phyloP scores from a whole-genome alignment of 2,113 vertebrate genomes.

The Ceuthmochares aereus region DNA sequence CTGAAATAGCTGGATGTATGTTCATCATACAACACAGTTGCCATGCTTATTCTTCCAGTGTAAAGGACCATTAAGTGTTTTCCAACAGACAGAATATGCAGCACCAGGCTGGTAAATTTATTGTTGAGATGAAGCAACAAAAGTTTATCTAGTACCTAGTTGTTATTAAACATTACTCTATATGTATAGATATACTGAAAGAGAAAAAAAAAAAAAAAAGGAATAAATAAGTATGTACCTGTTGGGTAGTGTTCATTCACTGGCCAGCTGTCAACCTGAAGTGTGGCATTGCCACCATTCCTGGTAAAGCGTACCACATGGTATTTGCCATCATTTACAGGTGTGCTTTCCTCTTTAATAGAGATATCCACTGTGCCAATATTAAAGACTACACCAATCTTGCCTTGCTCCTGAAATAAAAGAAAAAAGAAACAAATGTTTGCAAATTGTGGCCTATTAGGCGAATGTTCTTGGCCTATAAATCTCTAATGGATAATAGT shows the following conservation, averaged over 20 bases:
- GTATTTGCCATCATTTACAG: conserved; percentile 97
- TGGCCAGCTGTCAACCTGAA: conserved; percentile 97
- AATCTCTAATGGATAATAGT: background rate
- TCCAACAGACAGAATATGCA: background rate
- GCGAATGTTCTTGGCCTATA: background rate
- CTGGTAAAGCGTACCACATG: conserved; percentile 97
- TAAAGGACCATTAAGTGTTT: background rate
- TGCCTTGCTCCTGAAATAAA: conserved; percentile 90
- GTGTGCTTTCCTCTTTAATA: conserved; percentile 91
- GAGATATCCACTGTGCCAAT: conserved; percentile 94
- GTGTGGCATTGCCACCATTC: conserved; percentile 95
- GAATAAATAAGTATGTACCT: conserved; percentile 82
- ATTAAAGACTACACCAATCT: conserved; percentile 97
- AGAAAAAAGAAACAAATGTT: background rate
- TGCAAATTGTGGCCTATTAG: background rate
- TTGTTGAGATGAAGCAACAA: background rate
- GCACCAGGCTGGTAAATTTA: background rate
- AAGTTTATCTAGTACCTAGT: background rate
- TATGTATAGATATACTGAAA: background rate
- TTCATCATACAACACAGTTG: background rate
- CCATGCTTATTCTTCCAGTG: background rate
- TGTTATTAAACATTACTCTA: background rate
- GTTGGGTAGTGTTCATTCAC: conserved; percentile 96
- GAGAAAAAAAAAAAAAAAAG: background rate
- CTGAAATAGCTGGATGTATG: background rate